Percentiles rank a stretch among this genome's conserved stretches.
Conservation (phyloP, 1,140 invertebrate species). For the Drosophila rufa region DNA sequence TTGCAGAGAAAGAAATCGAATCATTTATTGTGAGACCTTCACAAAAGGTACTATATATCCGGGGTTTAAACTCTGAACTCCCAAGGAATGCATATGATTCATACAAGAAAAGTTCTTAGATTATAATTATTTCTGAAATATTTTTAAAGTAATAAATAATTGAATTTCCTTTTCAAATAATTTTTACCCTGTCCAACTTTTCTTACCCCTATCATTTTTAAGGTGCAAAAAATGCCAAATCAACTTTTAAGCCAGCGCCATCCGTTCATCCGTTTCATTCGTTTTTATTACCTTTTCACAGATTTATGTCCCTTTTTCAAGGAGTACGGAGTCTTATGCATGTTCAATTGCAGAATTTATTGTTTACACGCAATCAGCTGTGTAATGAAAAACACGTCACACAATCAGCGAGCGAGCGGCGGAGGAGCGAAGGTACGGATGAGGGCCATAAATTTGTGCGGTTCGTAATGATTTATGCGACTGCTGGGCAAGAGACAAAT, state of each 20-base stretch:
- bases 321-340: constrained; percentile 35
- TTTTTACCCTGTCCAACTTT: not conserved
- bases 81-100: too few relatives aligned
- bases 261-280: not conserved
- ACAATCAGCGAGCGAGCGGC: constrained; percentile 48
- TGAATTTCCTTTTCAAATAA: not conserved
- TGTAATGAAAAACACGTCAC: constrained; percentile 67
- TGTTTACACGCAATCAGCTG: constrained; percentile 77
- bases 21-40: not conserved
- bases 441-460: constrained; percentile 66
- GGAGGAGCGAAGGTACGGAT: constrained; percentile 12
- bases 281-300: constrained; percentile 9
- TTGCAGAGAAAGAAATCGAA: not conserved
- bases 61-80: too few relatives aligned
- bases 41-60: too few relatives aligned
- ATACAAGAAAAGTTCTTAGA: too few relatives aligned
- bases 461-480: constrained; percentile 74
- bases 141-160: too few relatives aligned
- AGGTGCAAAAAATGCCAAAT: constrained; percentile 9
- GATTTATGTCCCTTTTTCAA: constrained; percentile 29
- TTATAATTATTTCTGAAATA: too few relatives aligned
- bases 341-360: constrained; percentile 68
- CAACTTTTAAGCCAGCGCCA: constrained; percentile 3
- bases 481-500: constrained; percentile 68
- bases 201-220: not conserved